phyloP scores from a whole-genome alignment of 2,888 invertebrate genomes.

The Stratiomys singularior region DNA sequence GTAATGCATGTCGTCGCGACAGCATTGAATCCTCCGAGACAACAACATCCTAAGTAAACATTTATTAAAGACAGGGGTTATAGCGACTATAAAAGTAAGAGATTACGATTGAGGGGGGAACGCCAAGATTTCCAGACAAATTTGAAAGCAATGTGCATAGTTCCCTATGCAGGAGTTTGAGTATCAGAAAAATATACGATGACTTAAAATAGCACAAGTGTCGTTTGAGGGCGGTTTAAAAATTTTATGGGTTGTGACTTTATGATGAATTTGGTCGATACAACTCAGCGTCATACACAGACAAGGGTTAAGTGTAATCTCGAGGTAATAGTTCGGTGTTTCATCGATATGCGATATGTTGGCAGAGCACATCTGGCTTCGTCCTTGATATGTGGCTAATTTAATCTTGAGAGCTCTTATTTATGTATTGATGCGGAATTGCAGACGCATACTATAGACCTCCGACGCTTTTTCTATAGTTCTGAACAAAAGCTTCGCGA shows the following conservation, averaged over 20 bases:
- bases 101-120: not conserved
- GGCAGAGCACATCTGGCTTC: not conserved
- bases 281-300: not conserved
- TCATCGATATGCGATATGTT: not conserved
- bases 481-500: no score
- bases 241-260: conserved; percentile 1
- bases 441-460: not conserved
- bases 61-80: conserved; percentile 7
- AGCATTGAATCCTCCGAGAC: not conserved
- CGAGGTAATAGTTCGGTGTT: not conserved
- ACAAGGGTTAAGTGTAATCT: not conserved
- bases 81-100: not conserved
- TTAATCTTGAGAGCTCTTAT: not conserved
- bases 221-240: not conserved
- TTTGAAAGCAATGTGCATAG: conserved; percentile 15
- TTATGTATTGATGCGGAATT: not conserved
- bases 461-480: not conserved
- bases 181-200: not conserved
- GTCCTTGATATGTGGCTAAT: no score
- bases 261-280: not conserved
- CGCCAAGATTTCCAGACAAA: not conserved
- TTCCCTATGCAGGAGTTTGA: not conserved
- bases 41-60: conserved; percentile 29
- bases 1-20: not conserved
- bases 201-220: conserved; percentile 28